Conservation (phyloP, 2,797 vertebrate species). For the Emys orbicularis region DNA sequence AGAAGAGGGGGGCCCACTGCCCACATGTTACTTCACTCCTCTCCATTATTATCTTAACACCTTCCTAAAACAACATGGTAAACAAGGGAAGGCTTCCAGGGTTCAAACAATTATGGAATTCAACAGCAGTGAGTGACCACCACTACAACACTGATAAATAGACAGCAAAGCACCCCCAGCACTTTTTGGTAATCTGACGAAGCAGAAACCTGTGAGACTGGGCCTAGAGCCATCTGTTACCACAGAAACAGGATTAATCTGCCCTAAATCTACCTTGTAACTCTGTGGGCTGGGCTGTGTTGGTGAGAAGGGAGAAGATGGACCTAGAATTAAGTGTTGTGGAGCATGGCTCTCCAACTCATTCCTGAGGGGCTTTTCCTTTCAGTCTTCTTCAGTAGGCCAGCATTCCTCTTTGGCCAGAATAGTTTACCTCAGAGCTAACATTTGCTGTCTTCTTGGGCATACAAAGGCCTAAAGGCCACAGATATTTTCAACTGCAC, state of each 20-base stretch:
- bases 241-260: not conserved
- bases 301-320: not conserved
- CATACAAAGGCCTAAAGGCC: not conserved
- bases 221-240: not conserved
- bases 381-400: not conserved
- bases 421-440: not conserved
- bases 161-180: not conserved
- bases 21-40: rapidly evolving
- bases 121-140: not conserved
- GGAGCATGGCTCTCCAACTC: not conserved
- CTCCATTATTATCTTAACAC: not conserved
- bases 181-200: not conserved
- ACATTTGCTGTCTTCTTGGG: not conserved
- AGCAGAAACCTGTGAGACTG: not conserved
- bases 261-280: not conserved
- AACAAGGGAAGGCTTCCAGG: not conserved
- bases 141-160: not conserved
- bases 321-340: not conserved
- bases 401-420: not conserved
- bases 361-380: not conserved
- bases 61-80: not conserved
- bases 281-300: not conserved
- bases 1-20: not conserved
- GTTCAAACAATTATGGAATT: not conserved
- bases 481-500: not conserved